Base-by-base conservation (phyloP, 2,797 vertebrate genomes). In the Sciurus vulgaris region DNA sequence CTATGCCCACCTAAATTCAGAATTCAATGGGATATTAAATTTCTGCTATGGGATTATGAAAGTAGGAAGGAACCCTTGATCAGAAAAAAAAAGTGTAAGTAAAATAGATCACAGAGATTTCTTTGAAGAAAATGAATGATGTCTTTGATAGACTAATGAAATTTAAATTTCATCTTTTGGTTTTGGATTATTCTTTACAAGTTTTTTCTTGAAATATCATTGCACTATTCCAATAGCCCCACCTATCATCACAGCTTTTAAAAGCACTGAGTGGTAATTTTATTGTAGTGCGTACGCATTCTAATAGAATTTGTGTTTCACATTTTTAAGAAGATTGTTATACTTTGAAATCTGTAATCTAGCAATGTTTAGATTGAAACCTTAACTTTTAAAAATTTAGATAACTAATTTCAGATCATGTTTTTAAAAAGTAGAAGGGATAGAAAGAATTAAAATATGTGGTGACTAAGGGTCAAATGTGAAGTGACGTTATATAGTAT, bases 1-100 rank as follows among this genome's bases (percentile, higher is more conserved):
- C 49, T 79, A 86, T 87, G 73, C 49, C 38, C 49, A 85, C 11
- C 59, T 88, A 96, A 93, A 91, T 83, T 97, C 65, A 91, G 38
- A 92, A 91, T 95, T 88, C 78, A 91, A 22, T 73, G 59, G 63
- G 18, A 89, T 63, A 92, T 86, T 89, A 96, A 78, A 81, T 96
- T 77, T 96, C 35, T 94, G 20, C 47, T 96, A 81, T 95, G 85
- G 72, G 70, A 76, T 91, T 95, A 44, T 86, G 67, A 95, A 90
- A 86, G 18, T 61, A 61, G 24, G 4, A 96, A 94, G 10, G 20
- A 93, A 77, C 77, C 26, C 22, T 93, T 72, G 61, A 83, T 89
- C 49, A 85, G 49, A 94, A 89, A 74, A 89, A 92, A 24, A 93
- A 84, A 24, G 15, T 70, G 8, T 67, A 61, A 84, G 10, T 54